Base-by-base conservation (phyloP, 30 jellyfish, hydroid and myxozoan genomes). In the Turritopsis dohrnii region DNA sequence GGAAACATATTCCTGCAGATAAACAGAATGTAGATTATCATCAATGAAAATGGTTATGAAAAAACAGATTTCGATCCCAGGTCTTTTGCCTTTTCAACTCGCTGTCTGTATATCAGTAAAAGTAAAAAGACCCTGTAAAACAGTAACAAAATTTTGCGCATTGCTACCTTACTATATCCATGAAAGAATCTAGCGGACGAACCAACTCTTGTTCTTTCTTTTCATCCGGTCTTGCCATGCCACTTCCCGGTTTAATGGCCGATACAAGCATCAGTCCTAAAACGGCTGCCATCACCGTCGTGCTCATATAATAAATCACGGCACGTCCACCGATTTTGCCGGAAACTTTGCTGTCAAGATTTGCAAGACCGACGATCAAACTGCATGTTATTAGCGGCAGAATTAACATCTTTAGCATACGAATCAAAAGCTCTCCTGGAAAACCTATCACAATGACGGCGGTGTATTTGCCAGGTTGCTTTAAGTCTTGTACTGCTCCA, bases 1-100 rank as follows among this genome's bases (percentile, higher is more conserved):
- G 98, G 98, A 79, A 92, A 92, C 92, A 92, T 80, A 76, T 92
- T 92, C 86, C 98, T 92, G 66, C n/a, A n/a, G n/a, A n/a, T n/a
- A n/a, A n/a, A n/a, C 4, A 71, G 28, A 76, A 52, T 9, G 28
- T 1, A 21, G 24, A 31, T 8, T 16, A 24, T 9, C 19, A 16
- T 22, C 0, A 80, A 52, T n/a, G n/a, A n/a, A n/a, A n/a, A n/a
- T n/a, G n/a, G n/a, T n/a, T n/a, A n/a, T n/a, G n/a, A n/a, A n/a
- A n/a, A n/a, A n/a, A n/a, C n/a, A n/a, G n/a, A n/a, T n/a, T n/a
- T n/a, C n/a, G n/a, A n/a, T n/a, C n/a, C n/a, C n/a, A n/a, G n/a
- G n/a, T n/a, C n/a, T n/a, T n/a, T n/a, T n/a, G n/a, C n/a, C n/a
- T n/a, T n/a, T n/a, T n/a, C n/a, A n/a, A n/a, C n/a, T n/a, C n/a